Evolutionary conservation across 2,797 vertebrate genomes (phyloP).

Genomic region (Pantherophis vulpinus): DNA sequence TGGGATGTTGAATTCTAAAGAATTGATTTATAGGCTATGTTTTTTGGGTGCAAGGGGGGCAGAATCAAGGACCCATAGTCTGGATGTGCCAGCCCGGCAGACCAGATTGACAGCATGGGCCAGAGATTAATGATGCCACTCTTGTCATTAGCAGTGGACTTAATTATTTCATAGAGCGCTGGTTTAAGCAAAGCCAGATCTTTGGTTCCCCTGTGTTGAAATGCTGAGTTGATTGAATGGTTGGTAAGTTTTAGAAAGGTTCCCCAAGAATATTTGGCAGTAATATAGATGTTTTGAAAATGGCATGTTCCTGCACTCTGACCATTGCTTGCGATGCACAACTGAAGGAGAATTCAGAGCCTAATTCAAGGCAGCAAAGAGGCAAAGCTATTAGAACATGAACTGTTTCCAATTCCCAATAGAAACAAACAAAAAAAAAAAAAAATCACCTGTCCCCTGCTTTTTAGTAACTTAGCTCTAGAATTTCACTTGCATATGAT

Average conservation of each 20-base stretch:
- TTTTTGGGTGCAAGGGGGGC: neutral
- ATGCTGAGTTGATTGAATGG: neutral
- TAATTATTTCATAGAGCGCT: neutral
- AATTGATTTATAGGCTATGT: neutral
- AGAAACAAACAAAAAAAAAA: neutral
- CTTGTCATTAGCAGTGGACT: neutral
- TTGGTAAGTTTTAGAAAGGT: neutral
- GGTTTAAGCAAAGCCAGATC: neutral
- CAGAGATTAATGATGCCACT: neutral
- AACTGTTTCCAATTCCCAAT: no score
- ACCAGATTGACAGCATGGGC: neutral
- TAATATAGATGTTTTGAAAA: no score
- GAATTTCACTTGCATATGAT: neutral
- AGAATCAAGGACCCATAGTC: neutral
- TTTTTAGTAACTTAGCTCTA: neutral
- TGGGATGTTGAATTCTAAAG: neutral
- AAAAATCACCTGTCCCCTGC: neutral
- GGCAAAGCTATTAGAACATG: neutral
- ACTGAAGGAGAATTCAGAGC: neutral
- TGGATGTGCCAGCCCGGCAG: neutral
- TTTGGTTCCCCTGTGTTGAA: neutral
- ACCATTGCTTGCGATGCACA: neutral
- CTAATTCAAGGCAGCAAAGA: neutral
- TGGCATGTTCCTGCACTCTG: neutral
- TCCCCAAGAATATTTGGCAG: neutral